A percentile compares a stretch with the other conserved stretches of the same genome.
Conservation (phyloP, 2,888 invertebrate genomes). For the Drosophila atripex region DNA sequence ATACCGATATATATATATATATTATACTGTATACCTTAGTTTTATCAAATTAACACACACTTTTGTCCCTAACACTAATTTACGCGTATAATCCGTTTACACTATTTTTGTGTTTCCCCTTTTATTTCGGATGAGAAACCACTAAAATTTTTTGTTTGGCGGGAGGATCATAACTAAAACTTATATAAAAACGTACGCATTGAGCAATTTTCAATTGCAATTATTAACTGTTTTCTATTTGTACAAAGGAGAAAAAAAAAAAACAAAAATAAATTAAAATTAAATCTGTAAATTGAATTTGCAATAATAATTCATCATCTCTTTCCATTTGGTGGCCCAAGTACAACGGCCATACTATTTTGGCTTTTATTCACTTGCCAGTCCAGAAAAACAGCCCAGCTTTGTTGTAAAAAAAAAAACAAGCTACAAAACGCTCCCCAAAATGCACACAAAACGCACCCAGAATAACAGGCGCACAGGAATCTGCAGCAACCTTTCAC, state of each 20-base stretch:
- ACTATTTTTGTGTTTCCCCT: background rate
- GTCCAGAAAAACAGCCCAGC: background rate
- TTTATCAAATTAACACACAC: constrained; percentile 10
- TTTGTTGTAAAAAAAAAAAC: background rate
- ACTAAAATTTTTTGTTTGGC: constrained; percentile 24
- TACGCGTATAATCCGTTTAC: constrained; percentile 1
- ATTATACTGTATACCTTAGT: background rate
- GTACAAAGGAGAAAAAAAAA: constrained; percentile 59
- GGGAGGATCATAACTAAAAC: constrained; percentile 16
- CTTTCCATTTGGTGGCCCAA: background rate
- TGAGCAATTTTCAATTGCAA: constrained; percentile 47
- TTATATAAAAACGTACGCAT: constrained; percentile 45
- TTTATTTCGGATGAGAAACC: constrained; percentile 9
- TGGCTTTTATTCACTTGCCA: background rate
- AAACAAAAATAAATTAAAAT: constrained; percentile 51
- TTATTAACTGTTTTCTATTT: constrained; percentile 79
- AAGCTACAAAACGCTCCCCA: background rate
- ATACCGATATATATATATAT: constrained; percentile 3
- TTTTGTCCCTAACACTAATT: constrained; percentile 15
- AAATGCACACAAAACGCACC: background rate
- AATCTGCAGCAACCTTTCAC: background rate
- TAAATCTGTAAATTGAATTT: constrained; percentile 3
- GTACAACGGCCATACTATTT: no score
- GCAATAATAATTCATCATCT: background rate
- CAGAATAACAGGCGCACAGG: background rate